Base-by-base conservation (phyloP, 1,140 invertebrate genomes). In the Papilio machaon region DNA sequence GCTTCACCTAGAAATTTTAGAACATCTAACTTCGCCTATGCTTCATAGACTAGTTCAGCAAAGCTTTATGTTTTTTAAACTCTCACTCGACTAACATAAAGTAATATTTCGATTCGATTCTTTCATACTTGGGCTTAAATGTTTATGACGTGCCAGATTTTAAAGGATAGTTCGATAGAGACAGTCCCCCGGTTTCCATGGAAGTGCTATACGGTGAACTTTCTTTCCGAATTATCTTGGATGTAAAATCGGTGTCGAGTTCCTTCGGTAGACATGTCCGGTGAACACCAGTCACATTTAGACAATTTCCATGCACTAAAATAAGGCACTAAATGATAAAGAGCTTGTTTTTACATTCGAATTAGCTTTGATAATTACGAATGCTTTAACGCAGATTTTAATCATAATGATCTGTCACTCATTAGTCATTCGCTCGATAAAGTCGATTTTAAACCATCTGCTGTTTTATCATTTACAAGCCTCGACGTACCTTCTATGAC, bases 271-370 rank as follows among this genome's bases (percentile, higher is more conserved):
- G 79, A 73, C 75, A 70, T 79, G 67, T 64, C 67, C 81, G 82
- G 87, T 85, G 86, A 82, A 85, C 88, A 83, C 85, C 79, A 80
- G 85, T 85, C 88, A 90, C 90, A 85, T 70, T 87, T 90, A 90
- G 88, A 90, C 83, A 82, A 88, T 86, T 90, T 91, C 87, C 86
- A 85, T 90, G 91, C 91, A 92, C 91, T 84, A 87, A 84, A 86
- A 83, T 79, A 85, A 90, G 92, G 91, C 92, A 94, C 91, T 92
- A 94, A 94, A 94, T 93, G 92, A 94, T 94, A 94, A 94, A 92
- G 87, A 86, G 91, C 91, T 91, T 91, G 64, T 88, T 90, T 85
- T 83, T 87, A 88, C 64, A 85, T 88, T 82, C 84, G 84, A 76
- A 85, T 85, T 90, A 89, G 91, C 91, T 91, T 93, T 81, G 89